Evolutionary conservation across 92 coral and sea anemone species (phyloP).

Genomic region (Scolanthus callimorphus): DNA sequence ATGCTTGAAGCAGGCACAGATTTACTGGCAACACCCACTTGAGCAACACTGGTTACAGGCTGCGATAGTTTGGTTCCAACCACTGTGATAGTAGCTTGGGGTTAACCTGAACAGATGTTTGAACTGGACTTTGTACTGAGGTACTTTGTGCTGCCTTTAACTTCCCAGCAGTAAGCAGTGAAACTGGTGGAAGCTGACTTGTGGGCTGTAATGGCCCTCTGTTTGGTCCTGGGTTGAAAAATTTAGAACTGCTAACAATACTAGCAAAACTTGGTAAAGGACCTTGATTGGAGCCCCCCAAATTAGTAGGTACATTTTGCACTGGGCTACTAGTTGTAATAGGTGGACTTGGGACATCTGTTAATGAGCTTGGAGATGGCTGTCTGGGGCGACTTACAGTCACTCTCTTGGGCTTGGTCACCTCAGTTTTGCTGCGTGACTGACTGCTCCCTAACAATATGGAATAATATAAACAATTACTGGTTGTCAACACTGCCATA

Average conservation of each 20-base stretch:
- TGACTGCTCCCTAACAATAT: conserved; percentile 16
- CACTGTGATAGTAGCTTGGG: no score
- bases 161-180: conserved; percentile 2
- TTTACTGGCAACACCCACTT: conserved; percentile 4
- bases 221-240: conserved; percentile 70
- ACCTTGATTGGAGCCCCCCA: conserved; percentile 67
- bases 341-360: conserved; percentile 42
- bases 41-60: no score
- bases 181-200: conserved; percentile 14
- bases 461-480: no score
- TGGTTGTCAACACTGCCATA: no score
- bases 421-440: conserved; percentile 28
- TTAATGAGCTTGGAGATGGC: conserved; percentile 37
- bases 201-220: conserved; percentile 39
- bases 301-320: conserved; percentile 83
- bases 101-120: no score
- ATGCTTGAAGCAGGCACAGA: conserved; percentile 5
- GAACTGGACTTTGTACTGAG: no score
- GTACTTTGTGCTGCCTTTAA: no score
- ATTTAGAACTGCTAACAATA: conserved; percentile 81
- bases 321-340: conserved; percentile 67
- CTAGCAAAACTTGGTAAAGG: conserved; percentile 91
- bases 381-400: conserved; percentile 21
- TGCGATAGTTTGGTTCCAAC: no score
- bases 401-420: conserved; percentile 20